Percentiles rank a stretch among this genome's conserved stretches.
Evolutionary conservation across 2,113 vertebrate genomes (phyloP).

Genomic region (Spheniscus mendiculus): DNA sequence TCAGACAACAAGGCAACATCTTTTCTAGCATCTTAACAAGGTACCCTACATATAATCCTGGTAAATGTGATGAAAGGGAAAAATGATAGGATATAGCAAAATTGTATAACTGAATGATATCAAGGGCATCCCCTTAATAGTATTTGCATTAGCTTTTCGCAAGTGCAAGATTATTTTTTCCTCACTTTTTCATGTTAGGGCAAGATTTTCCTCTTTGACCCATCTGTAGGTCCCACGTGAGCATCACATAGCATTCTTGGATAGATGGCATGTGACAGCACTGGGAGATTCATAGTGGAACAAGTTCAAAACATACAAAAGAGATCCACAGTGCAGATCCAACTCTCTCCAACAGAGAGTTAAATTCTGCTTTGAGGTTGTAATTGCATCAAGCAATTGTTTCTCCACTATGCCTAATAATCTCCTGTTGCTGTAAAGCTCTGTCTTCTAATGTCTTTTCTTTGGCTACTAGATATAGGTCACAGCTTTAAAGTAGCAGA

Average conservation of each 20-base stretch:
- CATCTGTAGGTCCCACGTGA: background rate
- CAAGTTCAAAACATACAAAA: background rate
- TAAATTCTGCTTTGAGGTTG: constrained; percentile 16
- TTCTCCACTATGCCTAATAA: background rate
- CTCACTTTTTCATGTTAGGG: background rate
- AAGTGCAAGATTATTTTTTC: background rate
- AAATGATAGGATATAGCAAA: background rate
- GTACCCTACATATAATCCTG: background rate
- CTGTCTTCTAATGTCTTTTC: constrained; percentile 12
- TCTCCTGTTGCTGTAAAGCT: constrained; percentile 23
- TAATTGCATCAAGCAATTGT: background rate
- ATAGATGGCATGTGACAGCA: background rate
- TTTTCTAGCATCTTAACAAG: background rate
- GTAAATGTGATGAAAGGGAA: background rate
- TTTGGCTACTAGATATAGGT: constrained; percentile 19
- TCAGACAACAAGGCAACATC: background rate
- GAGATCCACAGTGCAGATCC: background rate
- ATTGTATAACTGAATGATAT: background rate
- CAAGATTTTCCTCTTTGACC: background rate
- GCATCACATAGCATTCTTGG: background rate
- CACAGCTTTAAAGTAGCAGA: constrained; percentile 41
- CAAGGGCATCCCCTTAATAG: background rate
- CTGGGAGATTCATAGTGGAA: background rate
- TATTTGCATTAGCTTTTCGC: background rate
- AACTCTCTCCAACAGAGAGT: background rate